Conservation (phyloP, 2,113 vertebrate species). For the Rhinogobius similis region DNA sequence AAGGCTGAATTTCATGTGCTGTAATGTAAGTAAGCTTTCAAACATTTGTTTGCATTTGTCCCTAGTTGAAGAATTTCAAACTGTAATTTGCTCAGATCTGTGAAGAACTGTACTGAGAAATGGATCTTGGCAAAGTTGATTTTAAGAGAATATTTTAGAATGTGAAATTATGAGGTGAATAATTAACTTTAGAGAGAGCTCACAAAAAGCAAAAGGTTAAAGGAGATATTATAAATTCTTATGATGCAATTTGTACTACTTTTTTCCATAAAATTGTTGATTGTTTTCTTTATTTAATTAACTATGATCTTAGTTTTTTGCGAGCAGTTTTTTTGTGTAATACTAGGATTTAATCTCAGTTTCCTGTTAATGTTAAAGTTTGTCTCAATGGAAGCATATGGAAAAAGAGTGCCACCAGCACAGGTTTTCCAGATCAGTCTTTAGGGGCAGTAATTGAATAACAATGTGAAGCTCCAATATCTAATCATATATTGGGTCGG, state of each 20-base stretch:
- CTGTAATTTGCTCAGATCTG: background rate
- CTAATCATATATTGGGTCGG: background rate
- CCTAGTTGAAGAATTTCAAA: background rate
- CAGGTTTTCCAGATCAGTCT: background rate
- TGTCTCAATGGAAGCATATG: background rate
- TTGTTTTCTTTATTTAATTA: background rate
- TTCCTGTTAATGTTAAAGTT: too few relatives aligned
- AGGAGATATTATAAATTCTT: background rate
- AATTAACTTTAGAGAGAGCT: background rate
- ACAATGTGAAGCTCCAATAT: background rate
- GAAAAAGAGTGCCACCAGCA: background rate
- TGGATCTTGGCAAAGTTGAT: too few relatives aligned
- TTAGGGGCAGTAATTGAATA: background rate
- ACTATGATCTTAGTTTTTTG: background rate
- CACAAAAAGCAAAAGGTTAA: background rate
- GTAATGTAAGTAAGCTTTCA: background rate
- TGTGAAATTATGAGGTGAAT: background rate
- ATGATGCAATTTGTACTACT: background rate
- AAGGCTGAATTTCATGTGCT: background rate
- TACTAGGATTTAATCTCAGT: background rate
- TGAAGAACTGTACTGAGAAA: background rate
- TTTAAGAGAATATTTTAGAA: too few relatives aligned
- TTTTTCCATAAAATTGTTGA: too few relatives aligned
- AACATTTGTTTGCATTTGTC: background rate
- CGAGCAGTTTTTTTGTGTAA: too few relatives aligned